Conservation (phyloP, 2,113 vertebrate species). For the Serinus canaria region DNA sequence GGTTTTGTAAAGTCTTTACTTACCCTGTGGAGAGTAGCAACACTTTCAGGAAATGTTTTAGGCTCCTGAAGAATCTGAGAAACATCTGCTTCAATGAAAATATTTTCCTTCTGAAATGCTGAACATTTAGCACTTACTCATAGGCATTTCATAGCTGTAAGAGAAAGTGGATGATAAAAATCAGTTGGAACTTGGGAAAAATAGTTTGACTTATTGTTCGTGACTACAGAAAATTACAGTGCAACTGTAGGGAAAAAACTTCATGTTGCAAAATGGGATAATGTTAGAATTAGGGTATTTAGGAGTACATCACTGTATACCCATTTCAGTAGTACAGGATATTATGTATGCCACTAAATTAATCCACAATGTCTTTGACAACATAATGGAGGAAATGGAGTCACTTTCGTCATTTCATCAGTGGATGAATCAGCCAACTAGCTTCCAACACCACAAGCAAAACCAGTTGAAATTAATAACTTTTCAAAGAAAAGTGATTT, state of each 20-base stretch:
- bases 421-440: neutral
- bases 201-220: neutral
- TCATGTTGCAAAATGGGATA: neutral
- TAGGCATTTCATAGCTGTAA: neutral
- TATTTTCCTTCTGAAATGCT: conserved; percentile 11
- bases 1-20: neutral
- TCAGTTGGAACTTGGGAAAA: neutral
- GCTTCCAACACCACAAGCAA: neutral
- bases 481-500: neutral
- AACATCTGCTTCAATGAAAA: conserved; percentile 23
- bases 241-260: neutral
- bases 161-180: neutral
- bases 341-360: neutral
- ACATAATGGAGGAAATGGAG: neutral
- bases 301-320: neutral
- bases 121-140: conserved; percentile 2
- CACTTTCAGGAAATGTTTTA: neutral
- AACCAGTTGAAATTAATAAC: neutral
- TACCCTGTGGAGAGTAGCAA: neutral
- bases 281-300: neutral
- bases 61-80: neutral
- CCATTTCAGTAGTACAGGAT: neutral
- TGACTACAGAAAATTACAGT: neutral
- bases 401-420: neutral
- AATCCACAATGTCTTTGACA: neutral